Conservation (phyloP, 2,113 vertebrate genomes). For the Grammomys dolichurus region DNA sequence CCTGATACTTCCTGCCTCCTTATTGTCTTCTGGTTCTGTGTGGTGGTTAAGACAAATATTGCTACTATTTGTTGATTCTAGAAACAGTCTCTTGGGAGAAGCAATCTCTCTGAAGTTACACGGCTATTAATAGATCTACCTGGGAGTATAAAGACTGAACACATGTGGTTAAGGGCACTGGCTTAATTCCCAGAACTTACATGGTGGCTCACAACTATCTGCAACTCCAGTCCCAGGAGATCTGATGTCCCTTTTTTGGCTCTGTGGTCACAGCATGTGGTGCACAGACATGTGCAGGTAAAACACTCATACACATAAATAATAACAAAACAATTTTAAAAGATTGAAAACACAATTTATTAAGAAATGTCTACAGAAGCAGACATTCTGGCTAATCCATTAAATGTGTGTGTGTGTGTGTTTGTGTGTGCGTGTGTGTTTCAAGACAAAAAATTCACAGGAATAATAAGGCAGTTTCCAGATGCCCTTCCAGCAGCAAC, state of each 20-base stretch:
- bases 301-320: background rate
- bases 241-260: too few species aligned
- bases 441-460: background rate
- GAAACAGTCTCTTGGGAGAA: background rate
- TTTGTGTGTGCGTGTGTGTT: background rate
- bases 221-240: too few species aligned
- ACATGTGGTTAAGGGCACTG: background rate
- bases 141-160: background rate
- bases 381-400: slow-evolving; percentile 50
- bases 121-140: background rate
- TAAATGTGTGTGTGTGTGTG: background rate
- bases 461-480: slow-evolving; percentile 37
- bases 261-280: too few species aligned
- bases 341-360: background rate
- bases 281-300: too few species aligned
- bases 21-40: background rate
- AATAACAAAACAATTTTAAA: background rate
- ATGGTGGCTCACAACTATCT: too few species aligned
- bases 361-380: background rate
- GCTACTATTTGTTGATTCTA: background rate
- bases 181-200: too few species aligned
- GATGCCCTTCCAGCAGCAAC: slow-evolving; percentile 49
- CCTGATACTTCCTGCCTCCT: background rate
- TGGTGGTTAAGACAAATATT: background rate
- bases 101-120: background rate